phyloP scores from a whole-genome alignment of 2,888 invertebrate species.

The Quadroppia sp. region DNA sequence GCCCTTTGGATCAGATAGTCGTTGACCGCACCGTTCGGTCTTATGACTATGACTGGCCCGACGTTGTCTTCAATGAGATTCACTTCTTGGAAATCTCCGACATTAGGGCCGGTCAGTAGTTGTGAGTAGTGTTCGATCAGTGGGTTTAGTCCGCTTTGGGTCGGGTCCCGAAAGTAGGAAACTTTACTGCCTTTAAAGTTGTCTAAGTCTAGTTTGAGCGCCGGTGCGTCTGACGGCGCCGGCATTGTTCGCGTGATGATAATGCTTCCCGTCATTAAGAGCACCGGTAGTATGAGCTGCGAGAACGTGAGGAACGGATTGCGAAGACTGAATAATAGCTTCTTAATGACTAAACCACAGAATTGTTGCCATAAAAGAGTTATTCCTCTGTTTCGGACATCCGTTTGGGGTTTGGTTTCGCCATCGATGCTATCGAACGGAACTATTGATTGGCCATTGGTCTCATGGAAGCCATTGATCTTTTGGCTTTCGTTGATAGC shows the following conservation, averaged over 20 bases:
- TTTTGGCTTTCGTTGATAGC: slow-evolving; percentile 4
- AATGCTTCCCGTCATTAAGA: slow-evolving; percentile 62
- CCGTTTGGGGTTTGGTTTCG: not conserved
- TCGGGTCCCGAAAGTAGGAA: slow-evolving; percentile 32
- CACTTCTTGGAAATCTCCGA: not conserved
- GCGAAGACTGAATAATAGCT: slow-evolving; percentile 48
- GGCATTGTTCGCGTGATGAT: slow-evolving; percentile 59
- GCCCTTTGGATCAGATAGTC: not conserved
- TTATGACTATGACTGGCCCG: too few relatives aligned
- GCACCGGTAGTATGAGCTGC: slow-evolving; percentile 66
- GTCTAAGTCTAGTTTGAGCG: slow-evolving; percentile 59
- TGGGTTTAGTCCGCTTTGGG: too few relatives aligned
- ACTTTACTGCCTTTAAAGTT: slow-evolving; percentile 41
- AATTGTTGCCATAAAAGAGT: slow-evolving; percentile 46
- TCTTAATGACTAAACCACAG: slow-evolving; percentile 49
- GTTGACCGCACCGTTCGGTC: not conserved
- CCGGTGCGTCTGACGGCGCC: slow-evolving; percentile 57
- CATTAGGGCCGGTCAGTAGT: slow-evolving; percentile 8
- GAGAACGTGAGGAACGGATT: slow-evolving; percentile 55
- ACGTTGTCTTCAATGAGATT: too few relatives aligned
- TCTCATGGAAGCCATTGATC: not conserved
- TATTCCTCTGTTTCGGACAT: slow-evolving; percentile 38
- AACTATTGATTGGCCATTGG: not conserved
- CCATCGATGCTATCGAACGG: slow-evolving; percentile 41
- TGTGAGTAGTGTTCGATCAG: not conserved